Evolutionary conservation across 2,888 invertebrate species (phyloP).

Genomic region (Aphrophora alni): DNA sequence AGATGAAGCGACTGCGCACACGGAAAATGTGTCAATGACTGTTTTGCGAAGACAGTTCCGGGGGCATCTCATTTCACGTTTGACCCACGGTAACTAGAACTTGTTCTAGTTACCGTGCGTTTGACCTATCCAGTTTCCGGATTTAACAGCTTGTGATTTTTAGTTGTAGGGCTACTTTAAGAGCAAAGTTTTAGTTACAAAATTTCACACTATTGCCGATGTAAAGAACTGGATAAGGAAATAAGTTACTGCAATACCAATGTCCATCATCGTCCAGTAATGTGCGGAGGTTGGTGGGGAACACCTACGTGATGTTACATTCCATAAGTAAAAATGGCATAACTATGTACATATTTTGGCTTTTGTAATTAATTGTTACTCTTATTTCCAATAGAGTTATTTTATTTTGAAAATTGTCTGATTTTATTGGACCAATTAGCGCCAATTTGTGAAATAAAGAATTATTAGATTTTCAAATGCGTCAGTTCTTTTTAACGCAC

Average conservation of each 20-base stretch:
- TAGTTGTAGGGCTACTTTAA: slow-evolving; percentile 27
- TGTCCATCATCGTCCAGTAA: neutral
- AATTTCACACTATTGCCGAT: slow-evolving; percentile 21
- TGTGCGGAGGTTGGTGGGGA: neutral
- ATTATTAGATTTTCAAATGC: no score
- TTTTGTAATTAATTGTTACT: neutral
- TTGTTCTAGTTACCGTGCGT: neutral
- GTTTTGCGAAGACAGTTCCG: slow-evolving; percentile 2
- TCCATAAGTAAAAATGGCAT: neutral
- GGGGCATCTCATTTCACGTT: no score
- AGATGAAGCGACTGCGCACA: slow-evolving; percentile 19
- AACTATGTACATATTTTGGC: neutral
- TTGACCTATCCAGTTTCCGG: slow-evolving; percentile 10
- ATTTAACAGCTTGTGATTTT: slow-evolving; percentile 26
- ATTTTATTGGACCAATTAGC: neutral
- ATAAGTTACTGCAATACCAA: neutral
- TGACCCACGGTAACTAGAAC: no score
- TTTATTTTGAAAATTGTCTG: neutral
- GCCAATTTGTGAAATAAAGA: no score
- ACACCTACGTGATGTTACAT: neutral
- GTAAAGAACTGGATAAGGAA: neutral
- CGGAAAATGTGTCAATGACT: neutral
- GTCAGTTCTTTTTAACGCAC: no score
- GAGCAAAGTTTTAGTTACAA: slow-evolving; percentile 1
- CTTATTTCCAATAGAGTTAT: neutral